phyloP scores from a whole-genome alignment of 2,888 invertebrate genomes.

The Himalopsyche anomala region DNA sequence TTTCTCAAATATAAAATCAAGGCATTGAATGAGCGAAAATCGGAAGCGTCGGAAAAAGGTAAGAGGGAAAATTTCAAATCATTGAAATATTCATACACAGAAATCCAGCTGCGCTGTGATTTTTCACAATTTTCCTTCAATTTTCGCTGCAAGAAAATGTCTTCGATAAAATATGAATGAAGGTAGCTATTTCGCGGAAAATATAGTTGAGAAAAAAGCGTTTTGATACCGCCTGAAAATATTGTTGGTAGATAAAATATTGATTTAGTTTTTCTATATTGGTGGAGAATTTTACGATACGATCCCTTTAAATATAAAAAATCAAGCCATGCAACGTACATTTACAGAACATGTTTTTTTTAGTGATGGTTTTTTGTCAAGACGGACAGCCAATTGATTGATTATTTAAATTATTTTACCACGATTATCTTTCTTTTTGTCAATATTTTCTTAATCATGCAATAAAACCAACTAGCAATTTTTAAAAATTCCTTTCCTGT shows the following conservation, averaged over 20 bases:
- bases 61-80: conserved; percentile 18
- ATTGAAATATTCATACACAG: conserved; percentile 40
- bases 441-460: no score
- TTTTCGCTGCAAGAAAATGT: conserved; percentile 22
- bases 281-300: no score
- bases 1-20: conserved; percentile 7
- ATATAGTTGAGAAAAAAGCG: neutral
- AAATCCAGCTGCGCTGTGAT: conserved; percentile 9
- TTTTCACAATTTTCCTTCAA: conserved; percentile 39
- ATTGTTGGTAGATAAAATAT: conserved; percentile 47
- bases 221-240: neutral
- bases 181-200: neutral
- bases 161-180: conserved; percentile 34
- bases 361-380: no score
- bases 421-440: no score
- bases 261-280: neutral
- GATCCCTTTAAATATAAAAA: no score
- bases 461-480: no score
- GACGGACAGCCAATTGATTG: no score
- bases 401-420: no score
- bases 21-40: conserved; percentile 27
- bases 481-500: no score
- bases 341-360: no score
- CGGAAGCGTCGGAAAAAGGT: conserved; percentile 22
- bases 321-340: no score